phyloP scores from a whole-genome alignment of 2,888 invertebrate species.

The Euzetes globulus region DNA sequence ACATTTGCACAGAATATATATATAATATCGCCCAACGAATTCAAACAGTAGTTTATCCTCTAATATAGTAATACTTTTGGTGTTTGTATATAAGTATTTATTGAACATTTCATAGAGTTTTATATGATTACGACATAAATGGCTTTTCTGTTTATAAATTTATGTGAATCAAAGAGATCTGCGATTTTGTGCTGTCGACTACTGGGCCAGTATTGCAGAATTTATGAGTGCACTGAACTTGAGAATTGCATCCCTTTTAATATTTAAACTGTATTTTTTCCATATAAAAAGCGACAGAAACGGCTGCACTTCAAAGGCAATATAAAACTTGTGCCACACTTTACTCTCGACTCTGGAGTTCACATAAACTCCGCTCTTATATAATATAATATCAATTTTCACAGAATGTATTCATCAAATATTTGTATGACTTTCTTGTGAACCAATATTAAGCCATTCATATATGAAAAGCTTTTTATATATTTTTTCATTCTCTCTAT shows the following conservation, averaged over 20 bases:
- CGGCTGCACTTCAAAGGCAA: not conserved
- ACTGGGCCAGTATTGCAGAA: not conserved
- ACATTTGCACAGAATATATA: conserved; percentile 1
- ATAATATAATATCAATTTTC: conserved; percentile 26
- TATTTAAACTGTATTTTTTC: conserved; percentile 5
- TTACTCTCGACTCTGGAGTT: not conserved
- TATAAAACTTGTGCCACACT: conserved; percentile 4
- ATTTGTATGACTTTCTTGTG: conserved; percentile 16
- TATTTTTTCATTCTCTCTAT: not conserved
- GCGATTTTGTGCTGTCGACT: not conserved
- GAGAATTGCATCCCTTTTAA: conserved; percentile 5
- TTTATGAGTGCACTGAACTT: conserved; percentile 21
- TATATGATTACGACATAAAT: not conserved
- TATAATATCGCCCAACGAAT: not conserved
- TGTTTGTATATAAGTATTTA: not conserved
- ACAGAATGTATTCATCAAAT: conserved; percentile 17
- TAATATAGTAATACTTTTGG: conserved; percentile 2
- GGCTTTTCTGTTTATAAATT: not conserved
- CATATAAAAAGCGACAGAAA: not conserved
- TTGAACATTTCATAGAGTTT: not conserved
- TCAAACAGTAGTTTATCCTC: too few relatives aligned
- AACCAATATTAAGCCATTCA: not conserved
- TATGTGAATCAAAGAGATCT: not conserved
- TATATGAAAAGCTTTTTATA: not conserved
- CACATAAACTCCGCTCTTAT: not conserved